Evolutionary conservation across 2,797 vertebrate species (phyloP).

Genomic region (Pterois miles): DNA sequence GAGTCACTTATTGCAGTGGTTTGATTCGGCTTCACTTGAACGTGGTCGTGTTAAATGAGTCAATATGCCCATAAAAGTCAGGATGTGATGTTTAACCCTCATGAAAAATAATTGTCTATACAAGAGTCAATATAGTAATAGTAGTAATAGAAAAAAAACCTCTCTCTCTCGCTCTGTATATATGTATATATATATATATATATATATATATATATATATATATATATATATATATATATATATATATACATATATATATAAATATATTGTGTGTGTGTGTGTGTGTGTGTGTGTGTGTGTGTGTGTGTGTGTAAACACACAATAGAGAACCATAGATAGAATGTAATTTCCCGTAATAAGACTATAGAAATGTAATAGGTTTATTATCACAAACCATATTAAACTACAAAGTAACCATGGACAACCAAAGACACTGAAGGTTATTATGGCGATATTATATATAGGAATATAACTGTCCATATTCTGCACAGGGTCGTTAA

Average conservation of each 20-base stretch:
- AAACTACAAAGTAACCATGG: not conserved
- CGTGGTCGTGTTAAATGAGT: not conserved
- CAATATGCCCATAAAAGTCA: not conserved
- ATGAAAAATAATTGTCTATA: not conserved
- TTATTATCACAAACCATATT: not conserved
- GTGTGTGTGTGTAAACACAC: too few species aligned
- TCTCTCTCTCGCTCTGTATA: too few species aligned
- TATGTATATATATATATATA: too few species aligned
- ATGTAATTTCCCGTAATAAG: not conserved
- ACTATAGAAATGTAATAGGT: not conserved
- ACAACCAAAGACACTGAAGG: not conserved
- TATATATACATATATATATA: too few species aligned
- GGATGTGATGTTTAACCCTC: not conserved
- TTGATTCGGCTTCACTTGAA: conserved; percentile 13
- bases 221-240: too few species aligned
- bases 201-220: too few species aligned
- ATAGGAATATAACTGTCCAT: not conserved
- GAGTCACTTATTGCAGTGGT: not conserved
- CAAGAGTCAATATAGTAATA: not conserved
- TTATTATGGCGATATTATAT: not conserved
- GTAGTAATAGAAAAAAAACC: not conserved
- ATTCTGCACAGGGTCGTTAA: not conserved
- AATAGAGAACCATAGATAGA: not conserved
- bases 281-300: too few species aligned
- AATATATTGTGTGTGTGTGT: too few species aligned